Base-by-base conservation (phyloP, 2,113 vertebrate species). In the Myiozetetes cayanensis region DNA sequence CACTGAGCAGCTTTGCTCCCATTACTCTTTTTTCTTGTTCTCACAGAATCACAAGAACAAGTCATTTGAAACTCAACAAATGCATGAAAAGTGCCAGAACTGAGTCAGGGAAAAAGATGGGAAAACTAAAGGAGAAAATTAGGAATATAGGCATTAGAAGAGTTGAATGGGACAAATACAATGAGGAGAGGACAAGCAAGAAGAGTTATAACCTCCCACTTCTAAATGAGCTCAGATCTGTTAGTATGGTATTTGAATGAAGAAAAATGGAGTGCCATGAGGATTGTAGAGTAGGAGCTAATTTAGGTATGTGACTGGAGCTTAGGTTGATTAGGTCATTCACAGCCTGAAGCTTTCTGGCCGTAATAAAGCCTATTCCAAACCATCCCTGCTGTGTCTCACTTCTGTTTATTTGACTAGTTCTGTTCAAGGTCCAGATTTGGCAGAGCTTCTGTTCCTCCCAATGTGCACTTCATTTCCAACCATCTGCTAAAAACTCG, bases 401-500 rank as follows among this genome's bases (percentile, higher is more conserved):
- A 71, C 93, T 97, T 97, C 85, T 93, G 83, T 92, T 95, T 94
- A 84, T 96, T 86, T 91, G 87, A 89, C 82, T 68, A 89, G 82
- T n/a, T 96, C 77, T 94, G 88, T 68, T 90, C 71, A 56, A 67
- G 55, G 79, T 67, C 85, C 58, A 94, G 79, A 81, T 95, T 74
- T 95, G 91, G 96, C 95, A 96, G 81, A 85, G 41, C 25, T 91
- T 76, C 62, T 63, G 31, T 76, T 73, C 52, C 77, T 78, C 76
- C 68, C 73, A 93, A 90, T 63, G 83, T 67, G 49, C 79, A 74
- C 71, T 93, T 97, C 73, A 95, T 96, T 97, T 96, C 76, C 82
- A 97, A 91, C 80, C 97, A 97, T 96, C 87, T 97, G 95, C 92
- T 96, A 50, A 93, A 93, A 66, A 95, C 50, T 85, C 52, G 19